Evolutionary conservation across 2,113 vertebrate genomes (phyloP).

Genomic region (Alligator mississippiensis): DNA sequence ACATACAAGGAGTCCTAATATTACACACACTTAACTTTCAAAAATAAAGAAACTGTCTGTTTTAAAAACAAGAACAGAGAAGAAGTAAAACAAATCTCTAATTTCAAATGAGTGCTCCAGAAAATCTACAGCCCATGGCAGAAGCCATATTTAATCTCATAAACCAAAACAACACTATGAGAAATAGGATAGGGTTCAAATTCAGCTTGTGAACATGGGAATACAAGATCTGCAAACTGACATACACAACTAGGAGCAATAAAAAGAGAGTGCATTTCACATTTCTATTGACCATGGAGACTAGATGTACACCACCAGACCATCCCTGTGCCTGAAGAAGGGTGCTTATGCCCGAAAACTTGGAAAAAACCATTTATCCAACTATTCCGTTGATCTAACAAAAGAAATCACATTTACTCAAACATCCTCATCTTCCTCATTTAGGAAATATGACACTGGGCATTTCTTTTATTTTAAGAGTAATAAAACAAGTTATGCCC

Average conservation of each 20-base stretch:
- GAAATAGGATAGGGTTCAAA: not conserved
- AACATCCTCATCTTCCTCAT: no score
- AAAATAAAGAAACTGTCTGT: no score
- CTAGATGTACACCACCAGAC: no score
- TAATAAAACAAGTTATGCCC: no score
- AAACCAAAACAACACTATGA: not conserved
- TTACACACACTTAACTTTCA: not conserved
- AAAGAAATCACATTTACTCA: no score
- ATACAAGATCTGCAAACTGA: not conserved
- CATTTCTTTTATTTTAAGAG: no score
- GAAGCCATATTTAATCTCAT: not conserved
- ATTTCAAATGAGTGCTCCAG: fast-evolving
- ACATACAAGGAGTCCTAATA: not conserved
- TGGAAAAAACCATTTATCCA: no score
- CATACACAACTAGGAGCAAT: fast-evolving
- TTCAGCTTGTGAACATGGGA: not conserved
- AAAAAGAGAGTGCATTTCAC: not conserved
- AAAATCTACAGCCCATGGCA: not conserved
- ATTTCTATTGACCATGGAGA: not conserved
- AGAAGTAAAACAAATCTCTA: not conserved
- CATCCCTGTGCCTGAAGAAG: no score
- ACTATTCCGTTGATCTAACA: no score
- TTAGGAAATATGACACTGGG: no score
- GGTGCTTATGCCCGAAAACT: no score
- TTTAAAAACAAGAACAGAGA: not conserved